A percentile compares a stretch with the other conserved stretches of the same genome.
Conservation (phyloP, 2,113 vertebrate species). For the Etia nguti region DNA sequence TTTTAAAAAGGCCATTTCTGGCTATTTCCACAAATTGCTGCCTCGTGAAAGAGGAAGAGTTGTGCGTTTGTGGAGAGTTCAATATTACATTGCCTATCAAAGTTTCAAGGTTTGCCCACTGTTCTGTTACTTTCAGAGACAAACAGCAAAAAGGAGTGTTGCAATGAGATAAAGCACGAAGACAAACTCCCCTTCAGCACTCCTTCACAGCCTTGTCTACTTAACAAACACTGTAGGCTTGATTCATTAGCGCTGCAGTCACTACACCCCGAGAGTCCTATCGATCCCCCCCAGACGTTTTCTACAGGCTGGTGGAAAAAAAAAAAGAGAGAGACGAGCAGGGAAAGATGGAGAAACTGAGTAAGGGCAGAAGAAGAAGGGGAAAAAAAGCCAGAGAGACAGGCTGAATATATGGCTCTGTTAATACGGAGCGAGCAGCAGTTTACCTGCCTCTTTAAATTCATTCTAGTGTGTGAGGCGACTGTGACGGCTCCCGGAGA, state of each 20-base stretch:
- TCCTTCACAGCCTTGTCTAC: slow-evolving; percentile 51
- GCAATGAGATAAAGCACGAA: slow-evolving; percentile 27
- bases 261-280: slow-evolving; percentile 50
- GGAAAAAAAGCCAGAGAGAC: neutral
- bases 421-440: slow-evolving; percentile 44
- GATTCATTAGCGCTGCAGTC: slow-evolving; percentile 63
- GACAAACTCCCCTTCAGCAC: slow-evolving; percentile 40
- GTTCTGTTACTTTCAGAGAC: neutral
- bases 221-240: slow-evolving; percentile 61
- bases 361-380: neutral
- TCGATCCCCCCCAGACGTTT: slow-evolving; percentile 52
- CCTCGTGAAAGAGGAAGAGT: neutral
- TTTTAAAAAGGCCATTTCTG: neutral
- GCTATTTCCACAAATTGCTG: neutral
- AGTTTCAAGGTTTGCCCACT: neutral
- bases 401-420: slow-evolving; percentile 55
- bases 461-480: slow-evolving; percentile 22
- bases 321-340: slow-evolving; percentile 3
- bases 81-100: neutral
- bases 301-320: slow-evolving; percentile 1
- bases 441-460: slow-evolving; percentile 66
- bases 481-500: slow-evolving; percentile 33
- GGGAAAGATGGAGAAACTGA: slow-evolving; percentile 5
- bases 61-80: neutral
- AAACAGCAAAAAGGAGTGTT: neutral